A percentile compares a stretch with the other conserved stretches of the same genome.
Evolutionary conservation across 2,888 invertebrate species (phyloP).

Genomic region (Eudasyphora cyanicolor): DNA sequence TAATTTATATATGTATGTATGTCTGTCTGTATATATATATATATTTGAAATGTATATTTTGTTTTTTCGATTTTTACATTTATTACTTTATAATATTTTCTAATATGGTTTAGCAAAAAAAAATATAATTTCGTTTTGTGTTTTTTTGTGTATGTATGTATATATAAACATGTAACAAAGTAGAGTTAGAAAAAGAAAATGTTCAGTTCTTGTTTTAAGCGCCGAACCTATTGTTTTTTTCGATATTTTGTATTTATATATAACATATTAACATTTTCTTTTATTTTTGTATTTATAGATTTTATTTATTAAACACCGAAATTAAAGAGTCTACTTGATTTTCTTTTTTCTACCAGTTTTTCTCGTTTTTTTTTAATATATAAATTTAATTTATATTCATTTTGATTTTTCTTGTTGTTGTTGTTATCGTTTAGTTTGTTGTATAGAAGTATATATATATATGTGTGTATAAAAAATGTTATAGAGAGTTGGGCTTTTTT

Average conservation of each 20-base stretch:
- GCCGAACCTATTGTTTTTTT: not conserved
- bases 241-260: slow-evolving; percentile 40
- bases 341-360: slow-evolving; percentile 32
- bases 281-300: slow-evolving; percentile 15
- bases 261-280: slow-evolving; percentile 55
- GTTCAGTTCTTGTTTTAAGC: not conserved
- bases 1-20: slow-evolving; percentile 43
- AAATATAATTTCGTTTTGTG: slow-evolving; percentile 38
- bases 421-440: slow-evolving; percentile 19
- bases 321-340: slow-evolving; percentile 38
- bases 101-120: slow-evolving; percentile 46
- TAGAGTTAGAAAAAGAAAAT: slow-evolving; percentile 18
- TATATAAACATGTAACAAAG: slow-evolving; percentile 64
- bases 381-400: slow-evolving; percentile 60
- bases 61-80: slow-evolving; percentile 49
- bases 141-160: slow-evolving; percentile 8
- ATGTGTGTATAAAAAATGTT: slow-evolving; percentile 40
- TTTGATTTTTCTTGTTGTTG: slow-evolving; percentile 62
- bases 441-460: slow-evolving; percentile 36
- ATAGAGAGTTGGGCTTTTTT: slow-evolving; percentile 46
- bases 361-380: slow-evolving; percentile 43
- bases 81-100: slow-evolving; percentile 19
- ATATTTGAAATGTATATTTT: slow-evolving; percentile 18
- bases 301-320: slow-evolving; percentile 51
- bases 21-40: slow-evolving; percentile 43